phyloP scores from a whole-genome alignment of 2,888 invertebrate species.

The Athalia cordata region DNA sequence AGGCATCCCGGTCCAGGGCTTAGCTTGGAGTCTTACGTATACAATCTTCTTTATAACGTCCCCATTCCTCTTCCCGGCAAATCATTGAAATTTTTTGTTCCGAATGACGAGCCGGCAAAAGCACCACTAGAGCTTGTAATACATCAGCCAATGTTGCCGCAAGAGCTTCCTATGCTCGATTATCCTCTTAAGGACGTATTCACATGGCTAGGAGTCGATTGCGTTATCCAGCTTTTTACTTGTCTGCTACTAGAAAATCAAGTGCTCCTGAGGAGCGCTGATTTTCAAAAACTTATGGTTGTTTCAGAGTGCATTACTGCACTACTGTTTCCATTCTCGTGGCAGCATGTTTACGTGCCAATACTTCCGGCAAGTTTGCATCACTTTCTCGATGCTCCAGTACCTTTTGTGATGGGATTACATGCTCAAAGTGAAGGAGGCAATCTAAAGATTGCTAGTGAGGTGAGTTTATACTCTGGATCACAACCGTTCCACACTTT shows the following conservation, averaged over 20 bases:
- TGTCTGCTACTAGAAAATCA: constrained; percentile 98
- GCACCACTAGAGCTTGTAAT: constrained; percentile 76
- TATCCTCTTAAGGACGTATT: constrained; percentile 93
- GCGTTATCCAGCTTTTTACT: constrained; percentile 93
- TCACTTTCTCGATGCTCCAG: constrained; percentile 98
- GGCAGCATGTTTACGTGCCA: constrained; percentile 99
- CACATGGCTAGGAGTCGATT: constrained; percentile 91
- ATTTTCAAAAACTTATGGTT: constrained; percentile 96
- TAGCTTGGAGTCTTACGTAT: constrained; percentile 95
- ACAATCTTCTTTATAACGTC: constrained; percentile 96
- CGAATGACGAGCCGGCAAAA: constrained; percentile 71
- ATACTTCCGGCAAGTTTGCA: constrained; percentile 95
- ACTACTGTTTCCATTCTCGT: constrained; percentile 94
- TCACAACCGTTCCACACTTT: no score
- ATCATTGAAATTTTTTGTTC: constrained; percentile 78
- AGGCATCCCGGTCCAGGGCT: constrained; percentile 85
- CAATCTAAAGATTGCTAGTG: constrained; percentile 73
- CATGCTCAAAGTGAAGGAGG: constrained; percentile 74
- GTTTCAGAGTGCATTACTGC: constrained; percentile 95
- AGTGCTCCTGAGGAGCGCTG: constrained; percentile 94
- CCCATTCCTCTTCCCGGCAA: constrained; percentile 92
- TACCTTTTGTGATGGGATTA: constrained; percentile 98
- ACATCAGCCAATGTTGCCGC: constrained; percentile 84
- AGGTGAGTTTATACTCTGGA: constrained; percentile 62
- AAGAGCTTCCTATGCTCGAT: constrained; percentile 96